Evolutionary conservation across 1,140 invertebrate genomes (phyloP), one percentile per base, ranked within the genome.

Genomic region (Physella acuta): DNA sequence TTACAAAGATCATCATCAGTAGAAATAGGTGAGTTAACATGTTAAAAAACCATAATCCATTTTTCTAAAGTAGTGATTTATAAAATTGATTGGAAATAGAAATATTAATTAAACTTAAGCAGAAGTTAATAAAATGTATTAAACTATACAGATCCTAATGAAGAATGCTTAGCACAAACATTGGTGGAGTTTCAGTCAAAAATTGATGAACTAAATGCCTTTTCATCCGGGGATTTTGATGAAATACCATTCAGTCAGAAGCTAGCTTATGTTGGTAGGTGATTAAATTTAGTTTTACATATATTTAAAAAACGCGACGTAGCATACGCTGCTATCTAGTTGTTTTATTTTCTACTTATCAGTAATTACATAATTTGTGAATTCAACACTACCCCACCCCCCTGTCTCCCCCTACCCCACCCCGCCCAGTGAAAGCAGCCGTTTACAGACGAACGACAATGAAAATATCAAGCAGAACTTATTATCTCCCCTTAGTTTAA

Each of bases 101-200:
- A 5, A 55, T 55, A 24, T 24, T 24, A 24, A 14, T 55, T 55
- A 24, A 24, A 30, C 24, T 14, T 14, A 20, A 24, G 24, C 8
- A 14, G 5, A 33, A 49, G 14, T 65, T 44, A 39, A 66, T 62
- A 52, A 67, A 44, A 62, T 26, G 53, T n/a, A 31, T 59, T 33
- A 59, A 34, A 30, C 44, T 26, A 52, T 17, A 30, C 28, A 66
- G 34, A 55, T 34, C 59, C 34, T 8, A 26, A 24, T n/a, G 49
- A 34, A 49, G 70, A 55, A 34, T 75, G 71, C 37, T 59, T 73
- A 3, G 58, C 55, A 16, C 39, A 58, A 51, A 70, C 55, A 44
- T 58, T 73, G n/a, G 16, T 49, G 0, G 51, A 56, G n/a, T 66
- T 66, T 39, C 64, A 66, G 52, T 36, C 51, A 20, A 11, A 34